phyloP scores from a whole-genome alignment of 2,113 vertebrate species.

The Bucco capensis region DNA sequence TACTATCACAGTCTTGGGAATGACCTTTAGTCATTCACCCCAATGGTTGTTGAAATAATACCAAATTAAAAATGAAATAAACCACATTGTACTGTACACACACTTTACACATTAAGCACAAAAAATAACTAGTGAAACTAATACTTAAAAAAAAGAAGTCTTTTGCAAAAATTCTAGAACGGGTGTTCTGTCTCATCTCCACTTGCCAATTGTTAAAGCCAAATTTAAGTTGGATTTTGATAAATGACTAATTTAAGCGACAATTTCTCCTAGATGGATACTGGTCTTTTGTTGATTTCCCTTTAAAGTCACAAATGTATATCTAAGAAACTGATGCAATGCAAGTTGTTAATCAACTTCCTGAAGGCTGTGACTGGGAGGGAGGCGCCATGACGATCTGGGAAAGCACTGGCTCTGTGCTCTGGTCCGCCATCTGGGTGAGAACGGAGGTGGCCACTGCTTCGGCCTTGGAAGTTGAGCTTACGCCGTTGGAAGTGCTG shows the following conservation, averaged over 20 bases:
- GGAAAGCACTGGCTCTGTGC: slow-evolving; percentile 84
- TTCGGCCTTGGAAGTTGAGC: slow-evolving; percentile 83
- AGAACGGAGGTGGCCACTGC: slow-evolving; percentile 79
- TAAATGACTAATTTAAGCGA: slow-evolving; percentile 72
- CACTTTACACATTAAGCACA: slow-evolving; percentile 77
- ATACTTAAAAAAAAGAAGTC: slow-evolving; percentile 73
- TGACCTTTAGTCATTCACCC: slow-evolving; percentile 71
- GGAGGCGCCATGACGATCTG: slow-evolving; percentile 76
- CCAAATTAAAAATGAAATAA: slow-evolving; percentile 75
- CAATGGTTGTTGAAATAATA: slow-evolving; percentile 74
- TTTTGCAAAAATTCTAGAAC: slow-evolving; percentile 78
- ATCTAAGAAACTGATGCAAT: slow-evolving; percentile 66
- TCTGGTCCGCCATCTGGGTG: slow-evolving; percentile 85
- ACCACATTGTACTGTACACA: slow-evolving; percentile 77
- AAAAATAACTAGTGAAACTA: slow-evolving; percentile 75
- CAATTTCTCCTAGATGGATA: slow-evolving; percentile 80
- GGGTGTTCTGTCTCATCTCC: slow-evolving; percentile 76
- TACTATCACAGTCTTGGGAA: slow-evolving; percentile 71
- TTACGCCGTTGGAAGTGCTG: slow-evolving; percentile 96
- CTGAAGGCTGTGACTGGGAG: slow-evolving; percentile 84
- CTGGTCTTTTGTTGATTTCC: slow-evolving; percentile 78
- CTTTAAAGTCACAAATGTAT: slow-evolving; percentile 77
- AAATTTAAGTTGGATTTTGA: slow-evolving; percentile 76
- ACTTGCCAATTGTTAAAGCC: slow-evolving; percentile 75
- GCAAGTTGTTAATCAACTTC: slow-evolving; percentile 86